Evolutionary conservation across 2,113 vertebrate species (phyloP).

Genomic region (Alectura lathami): DNA sequence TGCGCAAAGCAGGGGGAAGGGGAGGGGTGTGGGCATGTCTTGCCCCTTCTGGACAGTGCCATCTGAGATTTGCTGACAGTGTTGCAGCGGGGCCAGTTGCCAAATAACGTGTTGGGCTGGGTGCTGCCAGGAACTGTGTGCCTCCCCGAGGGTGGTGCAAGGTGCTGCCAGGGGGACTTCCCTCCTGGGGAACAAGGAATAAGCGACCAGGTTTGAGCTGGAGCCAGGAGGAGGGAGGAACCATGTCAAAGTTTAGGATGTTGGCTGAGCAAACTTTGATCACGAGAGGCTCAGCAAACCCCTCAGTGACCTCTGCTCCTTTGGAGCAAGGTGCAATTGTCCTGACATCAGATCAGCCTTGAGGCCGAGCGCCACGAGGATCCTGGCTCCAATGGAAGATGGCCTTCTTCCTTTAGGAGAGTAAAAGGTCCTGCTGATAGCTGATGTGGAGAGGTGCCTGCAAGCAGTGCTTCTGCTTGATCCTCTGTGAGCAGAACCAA

Average conservation of each 20-base stretch:
- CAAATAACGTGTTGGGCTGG: accelerated
- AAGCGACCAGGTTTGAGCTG: neutral
- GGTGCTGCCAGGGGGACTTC: neutral
- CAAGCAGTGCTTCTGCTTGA: neutral
- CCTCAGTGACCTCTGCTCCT: neutral
- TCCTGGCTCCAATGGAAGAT: neutral
- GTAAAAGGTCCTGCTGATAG: neutral
- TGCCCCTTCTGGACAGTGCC: neutral
- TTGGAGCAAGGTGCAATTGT: neutral
- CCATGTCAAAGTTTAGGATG: neutral
- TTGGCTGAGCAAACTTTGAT: neutral
- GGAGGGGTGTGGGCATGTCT: accelerated
- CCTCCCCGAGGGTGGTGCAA: neutral
- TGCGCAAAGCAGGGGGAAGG: accelerated
- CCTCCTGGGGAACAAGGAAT: neutral
- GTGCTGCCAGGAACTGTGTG: neutral
- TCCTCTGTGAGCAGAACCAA: neutral
- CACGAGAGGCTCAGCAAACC: neutral
- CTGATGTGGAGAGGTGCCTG: neutral
- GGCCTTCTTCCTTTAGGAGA: neutral
- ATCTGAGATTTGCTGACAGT: neutral
- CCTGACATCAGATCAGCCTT: neutral
- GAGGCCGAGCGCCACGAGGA: too few relatives aligned
- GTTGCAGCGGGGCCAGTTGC: neutral
- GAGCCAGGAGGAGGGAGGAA: neutral